Evolutionary conservation across 2,888 invertebrate genomes (phyloP).

Genomic region (Drosophila helvetica): DNA sequence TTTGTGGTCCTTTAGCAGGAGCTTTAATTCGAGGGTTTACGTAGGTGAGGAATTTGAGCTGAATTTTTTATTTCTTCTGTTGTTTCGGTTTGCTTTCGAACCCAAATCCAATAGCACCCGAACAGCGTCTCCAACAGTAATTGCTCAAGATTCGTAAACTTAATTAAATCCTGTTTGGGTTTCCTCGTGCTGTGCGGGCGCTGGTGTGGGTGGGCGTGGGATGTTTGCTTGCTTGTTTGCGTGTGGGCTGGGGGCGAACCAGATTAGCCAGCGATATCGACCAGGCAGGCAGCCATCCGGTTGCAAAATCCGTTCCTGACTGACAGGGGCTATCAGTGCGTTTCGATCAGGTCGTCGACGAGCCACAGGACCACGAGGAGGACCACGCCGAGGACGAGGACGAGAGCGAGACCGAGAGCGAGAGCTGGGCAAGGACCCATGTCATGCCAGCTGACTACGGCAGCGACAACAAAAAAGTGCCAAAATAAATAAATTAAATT

Average conservation of each 20-base stretch:
- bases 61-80: too few relatives aligned
- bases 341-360: slow-evolving; percentile 58
- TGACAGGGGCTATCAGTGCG: slow-evolving; percentile 75
- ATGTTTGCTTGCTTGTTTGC: slow-evolving; percentile 1
- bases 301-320: slow-evolving; percentile 58
- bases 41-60: too few relatives aligned
- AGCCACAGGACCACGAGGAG: slow-evolving; percentile 28
- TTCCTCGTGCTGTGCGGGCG: slow-evolving; percentile 1
- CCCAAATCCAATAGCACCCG: slow-evolving; percentile 9
- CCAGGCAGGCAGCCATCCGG: slow-evolving; percentile 43
- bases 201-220: not conserved
- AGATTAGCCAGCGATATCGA: slow-evolving; percentile 47
- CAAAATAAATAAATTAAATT: slow-evolving; percentile 77
- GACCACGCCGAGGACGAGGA: not conserved
- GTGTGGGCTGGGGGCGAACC: slow-evolving; percentile 19
- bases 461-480: slow-evolving; percentile 56
- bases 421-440: slow-evolving; percentile 55
- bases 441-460: slow-evolving; percentile 68
- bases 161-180: slow-evolving; percentile 40
- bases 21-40: too few relatives aligned
- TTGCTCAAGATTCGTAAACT: slow-evolving; percentile 46
- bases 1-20: too few relatives aligned
- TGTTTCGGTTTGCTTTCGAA: not conserved
- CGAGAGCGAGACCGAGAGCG: not conserved
- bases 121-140: slow-evolving; percentile 38